Percentiles rank a stretch among this genome's conserved stretches.
Conservation (phyloP, 2,113 vertebrate genomes). For the Andinoacara biseriatus region DNA sequence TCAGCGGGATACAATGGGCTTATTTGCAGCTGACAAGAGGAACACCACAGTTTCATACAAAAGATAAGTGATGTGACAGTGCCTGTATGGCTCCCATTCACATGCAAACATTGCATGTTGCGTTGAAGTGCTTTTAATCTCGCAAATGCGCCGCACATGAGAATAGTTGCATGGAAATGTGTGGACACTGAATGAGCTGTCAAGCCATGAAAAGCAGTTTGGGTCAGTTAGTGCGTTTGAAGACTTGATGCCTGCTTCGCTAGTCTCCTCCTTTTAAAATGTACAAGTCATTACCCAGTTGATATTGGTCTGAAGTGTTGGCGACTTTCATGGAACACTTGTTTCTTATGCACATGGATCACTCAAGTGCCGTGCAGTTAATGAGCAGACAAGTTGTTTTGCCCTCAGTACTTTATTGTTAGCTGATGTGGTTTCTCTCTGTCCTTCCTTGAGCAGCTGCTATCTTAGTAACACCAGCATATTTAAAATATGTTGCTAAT, state of each 20-base stretch:
- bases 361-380: slow-evolving; percentile 35
- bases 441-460: slow-evolving; percentile 15
- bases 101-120: slow-evolving; percentile 65
- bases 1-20: slow-evolving; percentile 70
- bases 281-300: slow-evolving; percentile 44
- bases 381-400: slow-evolving; percentile 56
- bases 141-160: slow-evolving; percentile 19
- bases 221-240: slow-evolving; percentile 57
- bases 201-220: slow-evolving; percentile 43
- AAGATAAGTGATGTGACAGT: slow-evolving; percentile 71
- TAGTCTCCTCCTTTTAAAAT: slow-evolving; percentile 16
- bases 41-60: slow-evolving; percentile 60
- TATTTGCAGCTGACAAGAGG: slow-evolving; percentile 67
- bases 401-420: slow-evolving; percentile 56
- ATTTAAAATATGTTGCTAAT: slow-evolving; percentile 64
- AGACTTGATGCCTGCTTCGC: slow-evolving; percentile 19
- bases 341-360: slow-evolving; percentile 29
- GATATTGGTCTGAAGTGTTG: slow-evolving; percentile 53
- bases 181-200: slow-evolving; percentile 41
- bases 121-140: slow-evolving; percentile 63
- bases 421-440: slow-evolving; percentile 31
- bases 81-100: slow-evolving; percentile 60
- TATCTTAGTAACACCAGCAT: slow-evolving; percentile 29
- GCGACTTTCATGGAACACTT: slow-evolving; percentile 51
- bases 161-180: slow-evolving; percentile 40